These are phyloP conservation scores for Graphium colonna DNA, from an alignment of 2,888 invertebrate species.

Conservation along the genomic window DNA sequence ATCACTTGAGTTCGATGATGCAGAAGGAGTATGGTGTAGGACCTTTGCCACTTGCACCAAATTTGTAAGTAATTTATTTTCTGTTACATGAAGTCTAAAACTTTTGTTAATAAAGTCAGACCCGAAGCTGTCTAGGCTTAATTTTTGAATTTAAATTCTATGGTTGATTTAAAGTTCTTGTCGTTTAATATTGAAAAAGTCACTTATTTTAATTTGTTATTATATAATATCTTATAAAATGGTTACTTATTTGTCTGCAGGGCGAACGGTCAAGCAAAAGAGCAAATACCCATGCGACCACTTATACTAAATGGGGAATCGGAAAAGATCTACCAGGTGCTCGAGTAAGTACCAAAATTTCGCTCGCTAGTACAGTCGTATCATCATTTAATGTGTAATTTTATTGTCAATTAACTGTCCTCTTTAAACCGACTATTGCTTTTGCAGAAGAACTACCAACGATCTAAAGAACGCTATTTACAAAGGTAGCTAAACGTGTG, in stretches of 20 bases:
- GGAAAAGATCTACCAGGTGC: constrained; percentile 84
- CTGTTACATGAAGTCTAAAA: too few relatives aligned
- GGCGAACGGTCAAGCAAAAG: constrained; percentile 76
- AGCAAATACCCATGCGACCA: constrained; percentile 89
- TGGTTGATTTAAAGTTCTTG: too few relatives aligned
- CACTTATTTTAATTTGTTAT: too few relatives aligned
- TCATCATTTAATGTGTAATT: constrained; percentile 29
- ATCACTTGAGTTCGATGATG: constrained; percentile 76
- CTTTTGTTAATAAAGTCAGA: too few relatives aligned
- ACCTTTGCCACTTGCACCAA: constrained; percentile 59
- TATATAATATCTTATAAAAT: too few relatives aligned
- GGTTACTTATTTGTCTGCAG: constrained; percentile 44
- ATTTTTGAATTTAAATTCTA: too few relatives aligned
- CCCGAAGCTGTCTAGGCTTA: too few relatives aligned
- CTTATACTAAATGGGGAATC: constrained; percentile 84
- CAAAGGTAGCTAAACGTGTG: constrained; percentile 72
- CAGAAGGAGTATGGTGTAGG: constrained; percentile 68
- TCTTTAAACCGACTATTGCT: constrained; percentile 38
- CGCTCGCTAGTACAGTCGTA: constrained; percentile 11
- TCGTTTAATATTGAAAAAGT: too few relatives aligned
- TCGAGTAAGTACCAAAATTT: constrained; percentile 82
- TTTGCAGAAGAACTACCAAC: constrained; percentile 78
- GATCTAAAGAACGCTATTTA: constrained; percentile 76
- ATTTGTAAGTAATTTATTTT: constrained; percentile 59
- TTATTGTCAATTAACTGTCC: constrained; percentile 24